Conservation (phyloP, 2,113 vertebrate genomes). For the Mobula hypostoma region DNA sequence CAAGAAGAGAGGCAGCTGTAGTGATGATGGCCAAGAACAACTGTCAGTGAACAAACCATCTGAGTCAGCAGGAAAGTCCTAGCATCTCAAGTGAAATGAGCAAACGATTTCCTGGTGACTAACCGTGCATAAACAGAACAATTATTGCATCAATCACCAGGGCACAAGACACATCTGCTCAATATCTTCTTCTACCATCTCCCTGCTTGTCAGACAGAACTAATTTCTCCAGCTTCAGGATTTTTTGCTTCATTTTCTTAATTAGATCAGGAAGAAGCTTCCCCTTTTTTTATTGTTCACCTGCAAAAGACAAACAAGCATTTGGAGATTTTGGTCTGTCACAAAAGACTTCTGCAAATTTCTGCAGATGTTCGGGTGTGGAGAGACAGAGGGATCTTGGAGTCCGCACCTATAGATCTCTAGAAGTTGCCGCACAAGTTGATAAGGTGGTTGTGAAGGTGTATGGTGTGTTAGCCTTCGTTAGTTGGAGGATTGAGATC, state of each 20-base stretch:
- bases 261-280: background rate
- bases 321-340: too few species aligned
- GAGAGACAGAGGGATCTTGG: too few species aligned
- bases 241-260: background rate
- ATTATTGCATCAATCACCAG: slow-evolving; percentile 27
- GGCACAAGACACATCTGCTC: background rate
- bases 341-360: too few species aligned
- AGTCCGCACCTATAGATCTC: too few species aligned
- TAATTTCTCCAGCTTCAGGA: background rate
- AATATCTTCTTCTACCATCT: background rate
- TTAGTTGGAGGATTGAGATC: too few species aligned
- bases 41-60: slow-evolving; percentile 6
- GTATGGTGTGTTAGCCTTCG: too few species aligned
- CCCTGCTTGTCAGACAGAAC: background rate
- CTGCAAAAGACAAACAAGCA: background rate
- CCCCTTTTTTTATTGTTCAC: background rate
- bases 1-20: background rate
- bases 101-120: slow-evolving; percentile 13
- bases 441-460: too few species aligned
- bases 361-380: too few species aligned
- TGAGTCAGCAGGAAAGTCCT: background rate
- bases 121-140: background rate
- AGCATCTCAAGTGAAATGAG: background rate
- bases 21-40: background rate
- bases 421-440: too few species aligned